These are phyloP conservation scores for Steinernema khuongi DNA, from an alignment of 1,140 invertebrate genomes.

Conservation along the genomic window DNA sequence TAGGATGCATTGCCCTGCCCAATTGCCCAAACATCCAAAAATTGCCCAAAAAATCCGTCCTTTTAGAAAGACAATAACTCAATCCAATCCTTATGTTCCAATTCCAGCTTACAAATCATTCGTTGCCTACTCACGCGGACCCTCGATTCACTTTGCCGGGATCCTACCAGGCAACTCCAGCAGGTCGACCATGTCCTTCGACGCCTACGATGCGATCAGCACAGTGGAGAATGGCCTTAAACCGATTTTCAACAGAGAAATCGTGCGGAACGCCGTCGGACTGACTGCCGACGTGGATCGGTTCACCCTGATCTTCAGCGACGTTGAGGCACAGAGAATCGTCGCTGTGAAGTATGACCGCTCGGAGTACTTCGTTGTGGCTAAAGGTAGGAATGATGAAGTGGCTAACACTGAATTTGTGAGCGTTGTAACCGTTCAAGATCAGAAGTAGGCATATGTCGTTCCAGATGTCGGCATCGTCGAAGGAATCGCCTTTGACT, in stretches of 20 bases:
- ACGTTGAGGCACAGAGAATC: neutral
- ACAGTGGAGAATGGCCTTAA: neutral
- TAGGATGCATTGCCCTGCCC: too few species aligned
- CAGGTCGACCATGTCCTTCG: neutral
- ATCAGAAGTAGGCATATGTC: too few species aligned
- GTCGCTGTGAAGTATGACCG: neutral
- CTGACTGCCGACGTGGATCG: neutral
- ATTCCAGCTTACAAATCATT: neutral
- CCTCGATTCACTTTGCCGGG: neutral
- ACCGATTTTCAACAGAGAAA: neutral
- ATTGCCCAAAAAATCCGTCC: too few species aligned
- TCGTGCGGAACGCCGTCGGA: neutral
- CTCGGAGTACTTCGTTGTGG: neutral
- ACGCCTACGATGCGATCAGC: neutral
- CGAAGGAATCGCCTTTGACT: constrained; percentile 75
- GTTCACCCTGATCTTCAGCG: neutral
- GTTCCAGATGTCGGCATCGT: constrained; percentile 66
- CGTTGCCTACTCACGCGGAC: neutral
- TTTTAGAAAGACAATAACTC: too few species aligned
- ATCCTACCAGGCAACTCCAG: neutral
- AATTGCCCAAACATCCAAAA: too few species aligned
- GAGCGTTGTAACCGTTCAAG: too few species aligned
- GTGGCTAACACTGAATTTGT: too few species aligned
- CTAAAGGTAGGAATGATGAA: neutral
- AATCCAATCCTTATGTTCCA: too few species aligned